A percentile compares a stretch with the other conserved stretches of the same genome.
Conservation (phyloP, 2,113 vertebrate genomes). For the Donacobius atricapilla region DNA sequence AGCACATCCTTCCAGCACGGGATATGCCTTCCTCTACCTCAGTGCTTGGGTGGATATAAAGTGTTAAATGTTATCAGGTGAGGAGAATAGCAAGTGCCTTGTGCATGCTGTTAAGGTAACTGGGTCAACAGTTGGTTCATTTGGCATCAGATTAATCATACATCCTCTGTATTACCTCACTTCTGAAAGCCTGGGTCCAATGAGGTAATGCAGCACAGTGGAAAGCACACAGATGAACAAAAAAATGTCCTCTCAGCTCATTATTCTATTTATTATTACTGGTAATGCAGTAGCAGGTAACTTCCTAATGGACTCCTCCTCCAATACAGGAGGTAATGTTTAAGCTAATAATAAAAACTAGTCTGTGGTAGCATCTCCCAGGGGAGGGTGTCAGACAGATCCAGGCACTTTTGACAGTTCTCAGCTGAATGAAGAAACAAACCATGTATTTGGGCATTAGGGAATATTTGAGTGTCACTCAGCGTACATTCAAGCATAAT, state of each 20-base stretch:
- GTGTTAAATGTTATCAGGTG: neutral
- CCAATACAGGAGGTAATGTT: neutral
- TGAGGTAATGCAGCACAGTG: neutral
- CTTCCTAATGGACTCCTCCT: neutral
- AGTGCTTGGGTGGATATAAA: neutral
- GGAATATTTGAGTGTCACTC: neutral
- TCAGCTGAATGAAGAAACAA: neutral
- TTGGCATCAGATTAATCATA: conserved; percentile 7
- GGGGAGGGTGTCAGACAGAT: neutral
- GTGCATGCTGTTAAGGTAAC: neutral
- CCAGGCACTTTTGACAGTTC: neutral
- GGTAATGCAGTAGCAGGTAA: neutral
- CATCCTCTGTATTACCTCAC: neutral
- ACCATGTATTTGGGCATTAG: neutral
- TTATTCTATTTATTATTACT: neutral
- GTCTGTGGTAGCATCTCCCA: neutral
- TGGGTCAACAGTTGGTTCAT: neutral
- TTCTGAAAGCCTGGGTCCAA: neutral
- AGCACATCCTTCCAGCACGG: neutral
- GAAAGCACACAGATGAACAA: neutral
- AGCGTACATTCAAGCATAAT: neutral
- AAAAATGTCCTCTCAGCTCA: neutral
- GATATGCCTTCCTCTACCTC: neutral
- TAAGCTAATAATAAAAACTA: neutral
- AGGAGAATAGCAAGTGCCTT: neutral